These are phyloP conservation scores for Sciurus vulgaris DNA, from an alignment of 2,797 vertebrate genomes.

Conservation along the genomic window DNA sequence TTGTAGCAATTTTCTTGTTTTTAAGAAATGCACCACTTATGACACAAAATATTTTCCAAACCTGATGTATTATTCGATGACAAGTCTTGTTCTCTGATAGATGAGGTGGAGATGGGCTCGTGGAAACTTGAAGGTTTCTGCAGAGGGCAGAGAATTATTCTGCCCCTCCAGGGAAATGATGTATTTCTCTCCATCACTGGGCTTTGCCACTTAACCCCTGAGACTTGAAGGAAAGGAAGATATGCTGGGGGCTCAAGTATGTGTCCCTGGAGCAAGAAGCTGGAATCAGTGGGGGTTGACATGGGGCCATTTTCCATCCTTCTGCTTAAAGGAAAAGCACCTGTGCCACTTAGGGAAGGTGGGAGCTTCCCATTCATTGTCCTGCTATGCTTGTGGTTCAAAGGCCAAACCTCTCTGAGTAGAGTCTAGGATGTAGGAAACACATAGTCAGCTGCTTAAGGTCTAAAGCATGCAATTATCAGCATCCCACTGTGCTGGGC, in stretches of 20 bases:
- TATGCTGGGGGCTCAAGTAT: not conserved
- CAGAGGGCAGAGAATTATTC: not conserved
- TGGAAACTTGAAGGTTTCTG: conserved; percentile 54
- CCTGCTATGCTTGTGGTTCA: not conserved
- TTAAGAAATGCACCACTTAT: conserved; percentile 27
- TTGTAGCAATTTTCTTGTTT: conserved; percentile 36
- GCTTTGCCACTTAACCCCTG: not conserved
- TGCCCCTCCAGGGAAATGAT: conserved; percentile 23
- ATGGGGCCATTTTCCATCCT: not conserved
- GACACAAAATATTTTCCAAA: conserved; percentile 56
- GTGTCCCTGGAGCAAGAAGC: not conserved
- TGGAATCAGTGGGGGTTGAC: not conserved
- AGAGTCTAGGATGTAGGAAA: not conserved
- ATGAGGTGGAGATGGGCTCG: conserved; percentile 59
- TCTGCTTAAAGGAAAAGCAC: not conserved
- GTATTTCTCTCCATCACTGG: not conserved
- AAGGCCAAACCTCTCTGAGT: not conserved
- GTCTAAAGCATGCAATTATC: not conserved
- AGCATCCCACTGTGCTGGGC: not conserved
- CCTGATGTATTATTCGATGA: conserved; percentile 65
- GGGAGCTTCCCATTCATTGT: not conserved
- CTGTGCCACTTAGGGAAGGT: not conserved
- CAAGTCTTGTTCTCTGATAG: conserved; percentile 62
- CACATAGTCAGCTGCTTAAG: not conserved
- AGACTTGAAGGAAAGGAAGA: not conserved